A percentile compares a stretch with the other conserved stretches of the same genome.
These are phyloP conservation scores for Helicoverpa armigera DNA, from an alignment of 1,140 invertebrate genomes.

Conservation along the genomic window DNA sequence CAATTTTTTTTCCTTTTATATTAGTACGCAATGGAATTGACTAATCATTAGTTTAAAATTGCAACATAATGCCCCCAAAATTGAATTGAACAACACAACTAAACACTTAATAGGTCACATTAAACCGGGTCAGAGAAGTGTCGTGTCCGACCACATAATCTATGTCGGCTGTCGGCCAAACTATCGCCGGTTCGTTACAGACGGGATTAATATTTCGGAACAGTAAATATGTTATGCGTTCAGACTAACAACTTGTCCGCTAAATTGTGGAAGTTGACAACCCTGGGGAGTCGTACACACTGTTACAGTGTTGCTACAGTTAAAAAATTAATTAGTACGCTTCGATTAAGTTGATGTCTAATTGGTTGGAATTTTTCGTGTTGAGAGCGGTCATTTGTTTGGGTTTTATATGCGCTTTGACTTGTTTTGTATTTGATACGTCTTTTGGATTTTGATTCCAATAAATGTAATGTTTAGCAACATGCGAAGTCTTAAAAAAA, in stretches of 20 bases:
- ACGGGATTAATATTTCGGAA: conserved; percentile 83
- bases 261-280: conserved; percentile 81
- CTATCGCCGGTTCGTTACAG: conserved; percentile 79
- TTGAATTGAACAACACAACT: no score
- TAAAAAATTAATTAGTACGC: conserved; percentile 43
- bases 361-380: conserved; percentile 34
- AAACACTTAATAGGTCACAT: background rate
- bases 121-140: background rate
- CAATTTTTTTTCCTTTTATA: no score
- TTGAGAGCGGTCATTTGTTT: conserved; percentile 20
- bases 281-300: conserved; percentile 64
- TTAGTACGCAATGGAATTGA: no score
- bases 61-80: no score
- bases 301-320: conserved; percentile 28
- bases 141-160: conserved; percentile 54
- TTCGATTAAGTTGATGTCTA: conserved; percentile 36
- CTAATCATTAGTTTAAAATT: no score
- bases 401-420: background rate
- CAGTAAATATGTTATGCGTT: conserved; percentile 82
- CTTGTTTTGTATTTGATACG: background rate
- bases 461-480: no score
- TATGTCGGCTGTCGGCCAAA: conserved; percentile 66
- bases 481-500: no score
- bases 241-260: conserved; percentile 68
- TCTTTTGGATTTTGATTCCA: background rate